phyloP scores from a whole-genome alignment of 2,113 vertebrate species.

The Anoplopoma fimbria region DNA sequence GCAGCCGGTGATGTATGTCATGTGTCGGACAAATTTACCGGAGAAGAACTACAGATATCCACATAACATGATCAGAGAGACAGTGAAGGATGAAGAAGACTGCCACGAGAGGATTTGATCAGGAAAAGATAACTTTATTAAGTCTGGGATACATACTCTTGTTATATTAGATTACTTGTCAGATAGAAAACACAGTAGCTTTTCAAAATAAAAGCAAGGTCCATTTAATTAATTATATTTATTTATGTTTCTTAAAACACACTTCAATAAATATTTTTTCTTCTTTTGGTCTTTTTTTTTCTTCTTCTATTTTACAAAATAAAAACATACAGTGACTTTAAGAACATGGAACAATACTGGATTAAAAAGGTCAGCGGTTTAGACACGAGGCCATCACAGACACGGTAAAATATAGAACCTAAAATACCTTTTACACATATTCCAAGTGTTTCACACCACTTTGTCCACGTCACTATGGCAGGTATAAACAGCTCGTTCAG shows the following conservation, averaged over 20 bases:
- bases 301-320: slow-evolving; percentile 73
- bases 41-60: not conserved
- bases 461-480: slow-evolving; percentile 62
- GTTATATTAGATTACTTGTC: slow-evolving; percentile 79
- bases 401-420: slow-evolving; percentile 40
- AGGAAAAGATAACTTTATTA: slow-evolving; percentile 84
- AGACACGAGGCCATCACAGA: slow-evolving; percentile 61
- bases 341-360: slow-evolving; percentile 63
- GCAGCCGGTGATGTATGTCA: not conserved
- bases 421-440: slow-evolving; percentile 42
- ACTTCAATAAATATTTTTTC: slow-evolving; percentile 85
- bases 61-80: not conserved
- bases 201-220: slow-evolving; percentile 86
- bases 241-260: slow-evolving; percentile 78
- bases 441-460: slow-evolving; percentile 44
- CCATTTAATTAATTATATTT: slow-evolving; percentile 74
- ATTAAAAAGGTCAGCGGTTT: slow-evolving; percentile 68
- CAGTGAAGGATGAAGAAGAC: not conserved
- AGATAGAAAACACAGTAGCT: slow-evolving; percentile 84
- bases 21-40: not conserved
- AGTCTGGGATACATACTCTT: slow-evolving; percentile 76
- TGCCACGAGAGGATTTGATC: slow-evolving; percentile 38
- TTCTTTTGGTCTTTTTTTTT: slow-evolving; percentile 52
- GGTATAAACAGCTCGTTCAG: slow-evolving; percentile 30
- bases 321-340: slow-evolving; percentile 61